Evolutionary conservation across 2,888 invertebrate genomes (phyloP).

Genomic region (Deilephila elpenor): DNA sequence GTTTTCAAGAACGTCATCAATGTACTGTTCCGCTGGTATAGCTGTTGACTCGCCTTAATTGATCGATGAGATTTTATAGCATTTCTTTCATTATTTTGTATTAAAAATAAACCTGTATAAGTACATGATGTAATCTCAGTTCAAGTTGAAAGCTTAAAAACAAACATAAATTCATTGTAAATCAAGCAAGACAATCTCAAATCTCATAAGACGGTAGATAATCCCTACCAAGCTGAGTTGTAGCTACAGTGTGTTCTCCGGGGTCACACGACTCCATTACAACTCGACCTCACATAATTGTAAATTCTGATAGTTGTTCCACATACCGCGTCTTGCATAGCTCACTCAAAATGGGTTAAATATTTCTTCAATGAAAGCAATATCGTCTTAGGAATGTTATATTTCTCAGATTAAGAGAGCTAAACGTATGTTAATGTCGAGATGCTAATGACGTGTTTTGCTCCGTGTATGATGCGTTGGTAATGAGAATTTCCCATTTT

Average conservation of each 20-base stretch:
- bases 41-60: too few species aligned
- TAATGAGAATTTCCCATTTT: not conserved
- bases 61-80: too few species aligned
- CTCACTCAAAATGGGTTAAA: constrained; percentile 14
- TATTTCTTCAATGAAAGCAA: constrained; percentile 15
- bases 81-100: too few species aligned
- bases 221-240: not conserved
- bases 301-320: constrained; percentile 40
- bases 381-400: not conserved
- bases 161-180: not conserved
- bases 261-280: constrained; percentile 39
- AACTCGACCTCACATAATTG: constrained; percentile 55
- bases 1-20: too few species aligned
- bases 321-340: constrained; percentile 29
- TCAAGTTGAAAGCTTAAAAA: too few species aligned
- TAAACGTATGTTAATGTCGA: constrained; percentile 15
- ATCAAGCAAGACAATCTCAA: not conserved
- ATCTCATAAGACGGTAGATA: constrained; percentile 1
- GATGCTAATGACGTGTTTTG: not conserved
- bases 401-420: not conserved
- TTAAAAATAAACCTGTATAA: too few species aligned
- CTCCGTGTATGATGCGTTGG: not conserved
- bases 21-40: too few species aligned
- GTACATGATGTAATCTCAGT: too few species aligned
- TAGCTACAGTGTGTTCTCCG: not conserved